Evolutionary conservation across 2,113 vertebrate genomes (phyloP).

Genomic region (Hyaena hyaena): DNA sequence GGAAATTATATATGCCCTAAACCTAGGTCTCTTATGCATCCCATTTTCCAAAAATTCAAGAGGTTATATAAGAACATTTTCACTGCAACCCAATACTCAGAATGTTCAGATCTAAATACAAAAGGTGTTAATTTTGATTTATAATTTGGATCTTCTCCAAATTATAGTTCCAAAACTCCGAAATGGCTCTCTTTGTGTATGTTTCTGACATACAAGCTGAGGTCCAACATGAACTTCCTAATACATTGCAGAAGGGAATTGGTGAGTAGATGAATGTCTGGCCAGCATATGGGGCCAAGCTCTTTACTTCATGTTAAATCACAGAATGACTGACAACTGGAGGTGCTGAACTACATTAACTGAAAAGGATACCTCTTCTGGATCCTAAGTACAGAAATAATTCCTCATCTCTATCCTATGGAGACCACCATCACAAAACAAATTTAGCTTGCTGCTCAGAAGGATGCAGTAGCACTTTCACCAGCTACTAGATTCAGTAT

Average conservation of each 20-base stretch:
- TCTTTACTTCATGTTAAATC: not conserved
- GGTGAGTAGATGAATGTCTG: not conserved
- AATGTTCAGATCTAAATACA: not conserved
- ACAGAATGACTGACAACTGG: not conserved
- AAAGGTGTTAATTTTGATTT: not conserved
- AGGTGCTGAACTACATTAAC: not conserved
- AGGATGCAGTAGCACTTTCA: not conserved
- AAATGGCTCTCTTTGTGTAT: not conserved
- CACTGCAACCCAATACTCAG: not conserved
- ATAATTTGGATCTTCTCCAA: not conserved
- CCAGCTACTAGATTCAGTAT: not conserved
- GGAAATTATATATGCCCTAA: conserved; percentile 48
- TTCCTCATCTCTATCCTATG: not conserved
- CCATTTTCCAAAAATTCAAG: conserved; percentile 35
- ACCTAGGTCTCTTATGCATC: not conserved
- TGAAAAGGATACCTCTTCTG: not conserved
- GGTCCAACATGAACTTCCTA: not conserved
- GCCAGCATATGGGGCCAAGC: not conserved
- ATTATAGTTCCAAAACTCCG: not conserved
- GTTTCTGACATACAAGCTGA: not conserved
- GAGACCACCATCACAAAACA: not conserved
- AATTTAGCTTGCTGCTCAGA: conserved; percentile 1
- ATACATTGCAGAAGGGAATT: not conserved
- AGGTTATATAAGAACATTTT: conserved; percentile 1
- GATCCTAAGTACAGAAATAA: not conserved